phyloP scores from a whole-genome alignment of 1,140 invertebrate species.

The Armadillidium nasatum region DNA sequence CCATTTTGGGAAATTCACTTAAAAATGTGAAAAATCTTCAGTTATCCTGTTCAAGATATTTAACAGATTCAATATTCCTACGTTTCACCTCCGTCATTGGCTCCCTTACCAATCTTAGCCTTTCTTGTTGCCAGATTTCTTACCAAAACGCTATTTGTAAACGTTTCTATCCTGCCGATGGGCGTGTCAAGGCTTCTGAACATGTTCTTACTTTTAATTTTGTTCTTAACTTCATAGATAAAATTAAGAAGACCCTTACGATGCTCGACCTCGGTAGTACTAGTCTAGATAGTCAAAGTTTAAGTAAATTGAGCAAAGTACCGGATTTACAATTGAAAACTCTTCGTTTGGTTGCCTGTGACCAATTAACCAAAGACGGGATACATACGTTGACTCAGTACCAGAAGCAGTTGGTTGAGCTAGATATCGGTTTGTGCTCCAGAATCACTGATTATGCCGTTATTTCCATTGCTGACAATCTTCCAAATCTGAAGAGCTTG shows the following conservation, averaged over 20 bases:
- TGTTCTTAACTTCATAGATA: slow-evolving; percentile 57
- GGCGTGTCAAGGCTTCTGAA: slow-evolving; percentile 56
- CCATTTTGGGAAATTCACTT: slow-evolving; percentile 53
- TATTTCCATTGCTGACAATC: slow-evolving; percentile 56
- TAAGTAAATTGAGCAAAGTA: slow-evolving; percentile 55
- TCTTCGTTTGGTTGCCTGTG: slow-evolving; percentile 58
- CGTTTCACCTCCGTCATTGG: slow-evolving; percentile 58
- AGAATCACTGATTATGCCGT: slow-evolving; percentile 61
- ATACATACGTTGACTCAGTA: slow-evolving; percentile 55
- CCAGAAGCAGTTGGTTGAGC: slow-evolving; percentile 56
- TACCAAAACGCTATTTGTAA: slow-evolving; percentile 63
- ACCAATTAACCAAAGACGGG: slow-evolving; percentile 61
- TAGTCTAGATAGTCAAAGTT: slow-evolving; percentile 59
- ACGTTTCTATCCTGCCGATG: slow-evolving; percentile 59
- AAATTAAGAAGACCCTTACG: slow-evolving; percentile 56
- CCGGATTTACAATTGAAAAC: slow-evolving; percentile 56
- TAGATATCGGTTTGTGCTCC: slow-evolving; percentile 61
- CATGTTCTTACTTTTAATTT: slow-evolving; percentile 66
- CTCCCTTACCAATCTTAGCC: slow-evolving; percentile 57
- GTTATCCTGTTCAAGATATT: slow-evolving; percentile 61
- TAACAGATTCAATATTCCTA: slow-evolving; percentile 65
- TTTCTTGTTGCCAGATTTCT: slow-evolving; percentile 62
- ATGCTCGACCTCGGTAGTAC: slow-evolving; percentile 62
- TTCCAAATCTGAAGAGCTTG: slow-evolving; percentile 56
- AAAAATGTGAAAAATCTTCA: slow-evolving; percentile 58